phyloP scores from a whole-genome alignment of 1,140 invertebrate genomes.

The Zaprionus ornatus region DNA sequence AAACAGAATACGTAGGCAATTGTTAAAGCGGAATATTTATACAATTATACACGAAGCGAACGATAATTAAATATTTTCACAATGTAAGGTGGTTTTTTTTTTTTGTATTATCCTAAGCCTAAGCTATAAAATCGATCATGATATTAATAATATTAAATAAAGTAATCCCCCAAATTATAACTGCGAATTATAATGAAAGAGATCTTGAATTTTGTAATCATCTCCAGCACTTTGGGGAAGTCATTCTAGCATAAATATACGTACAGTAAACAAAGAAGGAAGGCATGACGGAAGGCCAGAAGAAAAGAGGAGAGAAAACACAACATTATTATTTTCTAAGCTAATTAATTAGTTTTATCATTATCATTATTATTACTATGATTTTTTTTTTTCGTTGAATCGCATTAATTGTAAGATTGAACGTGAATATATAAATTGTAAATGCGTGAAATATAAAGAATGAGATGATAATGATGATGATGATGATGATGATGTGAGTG shows the following conservation, averaged over 20 bases:
- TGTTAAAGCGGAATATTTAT: constrained; percentile 73
- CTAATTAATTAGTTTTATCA: constrained; percentile 26
- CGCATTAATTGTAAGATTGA: constrained; percentile 26
- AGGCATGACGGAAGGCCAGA: background rate
- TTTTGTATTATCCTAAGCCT: constrained; percentile 46
- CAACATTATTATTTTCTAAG: constrained; percentile 19
- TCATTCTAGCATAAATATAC: constrained; percentile 31
- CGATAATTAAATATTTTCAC: constrained; percentile 64
- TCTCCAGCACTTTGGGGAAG: constrained; percentile 41
- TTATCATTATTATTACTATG: constrained; percentile 15
- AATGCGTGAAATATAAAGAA: constrained; percentile 19
- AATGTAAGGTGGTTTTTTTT: constrained; percentile 43
- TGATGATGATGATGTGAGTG: background rate
- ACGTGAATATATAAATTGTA: constrained; percentile 29
- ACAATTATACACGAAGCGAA: constrained; percentile 58
- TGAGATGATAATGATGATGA: background rate
- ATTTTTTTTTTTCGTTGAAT: constrained; percentile 22
- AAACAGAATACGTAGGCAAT: constrained; percentile 68
- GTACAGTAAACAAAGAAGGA: constrained; percentile 32
- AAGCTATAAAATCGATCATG: constrained; percentile 27
- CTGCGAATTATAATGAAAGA: constrained; percentile 1
- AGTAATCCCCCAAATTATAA: constrained; percentile 29
- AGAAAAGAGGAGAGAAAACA: background rate
- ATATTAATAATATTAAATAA: constrained; percentile 27
- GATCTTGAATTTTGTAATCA: constrained; percentile 37